Conservation (phyloP, 2,888 invertebrate genomes). For the Philhelius pedissequus region DNA sequence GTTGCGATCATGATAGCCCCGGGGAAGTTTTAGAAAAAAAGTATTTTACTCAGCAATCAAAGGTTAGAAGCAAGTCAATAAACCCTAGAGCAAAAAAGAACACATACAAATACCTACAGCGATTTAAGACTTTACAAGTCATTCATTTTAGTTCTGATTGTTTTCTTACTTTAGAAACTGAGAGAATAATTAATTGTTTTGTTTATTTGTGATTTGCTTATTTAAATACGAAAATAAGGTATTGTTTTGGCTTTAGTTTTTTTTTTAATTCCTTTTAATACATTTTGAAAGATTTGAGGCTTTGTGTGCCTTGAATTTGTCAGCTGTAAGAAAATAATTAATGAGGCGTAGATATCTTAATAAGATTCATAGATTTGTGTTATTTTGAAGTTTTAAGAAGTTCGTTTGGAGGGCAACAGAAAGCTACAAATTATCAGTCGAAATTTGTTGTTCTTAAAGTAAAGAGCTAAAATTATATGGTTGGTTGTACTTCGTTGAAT, state of each 20-base stretch:
- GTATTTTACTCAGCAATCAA: slow-evolving; percentile 1
- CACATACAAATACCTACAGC: not conserved
- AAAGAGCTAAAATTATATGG: too few relatives aligned
- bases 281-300: not conserved
- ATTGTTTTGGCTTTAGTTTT: not conserved
- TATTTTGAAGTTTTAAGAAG: too few relatives aligned
- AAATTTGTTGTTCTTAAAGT: too few relatives aligned
- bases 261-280: not conserved
- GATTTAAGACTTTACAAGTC: slow-evolving; percentile 1
- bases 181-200: not conserved
- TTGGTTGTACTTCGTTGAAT: too few relatives aligned
- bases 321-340: too few relatives aligned
- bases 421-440: too few relatives aligned
- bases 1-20: slow-evolving; percentile 39
- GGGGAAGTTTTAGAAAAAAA: slow-evolving; percentile 16
- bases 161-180: not conserved
- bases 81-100: slow-evolving; percentile 32
- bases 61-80: slow-evolving; percentile 48
- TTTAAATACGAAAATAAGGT: not conserved
- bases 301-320: not conserved
- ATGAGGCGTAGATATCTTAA: too few relatives aligned
- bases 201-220: not conserved
- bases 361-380: too few relatives aligned
- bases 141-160: not conserved
- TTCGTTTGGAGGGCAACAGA: too few relatives aligned